phyloP scores from a whole-genome alignment of 2,113 vertebrate genomes.

The Sminthopsis crassicaudata region DNA sequence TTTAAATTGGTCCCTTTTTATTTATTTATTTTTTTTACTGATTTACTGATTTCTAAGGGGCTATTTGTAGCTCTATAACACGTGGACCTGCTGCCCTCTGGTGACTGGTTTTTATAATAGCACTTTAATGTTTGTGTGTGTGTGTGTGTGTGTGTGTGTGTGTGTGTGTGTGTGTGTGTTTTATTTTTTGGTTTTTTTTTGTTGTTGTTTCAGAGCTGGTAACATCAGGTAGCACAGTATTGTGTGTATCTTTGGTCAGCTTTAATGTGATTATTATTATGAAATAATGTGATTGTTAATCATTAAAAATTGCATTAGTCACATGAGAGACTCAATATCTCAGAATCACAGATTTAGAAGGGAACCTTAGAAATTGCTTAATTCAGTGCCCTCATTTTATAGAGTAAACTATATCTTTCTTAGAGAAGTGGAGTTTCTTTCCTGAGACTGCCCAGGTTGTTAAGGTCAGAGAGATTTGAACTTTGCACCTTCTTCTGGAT shows the following conservation, averaged over 20 bases:
- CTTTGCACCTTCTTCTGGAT: background rate
- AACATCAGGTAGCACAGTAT: too few species aligned
- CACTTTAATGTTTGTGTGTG: background rate
- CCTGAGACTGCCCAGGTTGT: background rate
- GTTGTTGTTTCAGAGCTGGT: background rate
- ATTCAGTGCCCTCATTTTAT: background rate
- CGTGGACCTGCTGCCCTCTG: constrained; percentile 49
- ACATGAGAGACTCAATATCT: background rate
- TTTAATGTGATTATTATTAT: background rate
- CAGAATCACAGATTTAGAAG: background rate
- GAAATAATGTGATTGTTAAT: background rate
- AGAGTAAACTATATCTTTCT: background rate
- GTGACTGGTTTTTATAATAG: constrained; percentile 27
- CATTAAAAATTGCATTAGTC: background rate
- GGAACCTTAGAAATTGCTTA: background rate
- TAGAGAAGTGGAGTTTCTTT: background rate
- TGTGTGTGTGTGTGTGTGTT: too few species aligned
- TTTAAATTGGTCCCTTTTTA: background rate
- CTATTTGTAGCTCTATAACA: background rate
- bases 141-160: background rate
- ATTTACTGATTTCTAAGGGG: background rate
- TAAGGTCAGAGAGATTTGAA: background rate
- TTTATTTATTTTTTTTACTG: too few species aligned
- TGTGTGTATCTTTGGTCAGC: background rate
- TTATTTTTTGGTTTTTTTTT: too few species aligned